Evolutionary conservation across 2,797 vertebrate species (phyloP), one percentile per base, ranked within the genome.

Genomic region (Gymnothorax javanicus): DNA sequence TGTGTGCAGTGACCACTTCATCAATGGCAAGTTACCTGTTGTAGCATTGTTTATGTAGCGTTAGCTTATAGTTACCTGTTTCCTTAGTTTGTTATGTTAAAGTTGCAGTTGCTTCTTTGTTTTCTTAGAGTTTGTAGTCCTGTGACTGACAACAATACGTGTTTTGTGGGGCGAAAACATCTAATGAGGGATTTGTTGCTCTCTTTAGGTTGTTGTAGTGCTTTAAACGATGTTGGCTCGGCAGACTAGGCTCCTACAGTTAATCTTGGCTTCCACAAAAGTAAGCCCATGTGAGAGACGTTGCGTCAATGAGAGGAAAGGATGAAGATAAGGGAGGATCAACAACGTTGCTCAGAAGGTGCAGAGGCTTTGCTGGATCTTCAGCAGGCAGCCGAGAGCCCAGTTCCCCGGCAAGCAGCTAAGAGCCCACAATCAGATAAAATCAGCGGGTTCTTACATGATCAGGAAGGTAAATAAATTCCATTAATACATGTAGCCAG

Each of bases 291-390:
- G 33, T 15, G 33, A 12, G 43, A 81, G 52, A 50, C 43, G 54
- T 81, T 15, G 43, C 43, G 23, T 81, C 33, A 6, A 81, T 4
- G 52, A 52, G 43, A 81, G 77, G 77, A 52, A 56, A 81, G 77
- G 43, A 23, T 81, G 77, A 81, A 52, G 77, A 52, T 50, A 13
- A 54, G 77, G 54, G 43, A 81, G 17, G 33, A 43, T 43, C 33
- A 43, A 43, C 33, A 43, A 43, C 33, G 52, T 15, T 6, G 33
- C 20, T 50, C 43, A 81, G 33, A 43, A 81, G 5, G 12, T 12
- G 11, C 77, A 56, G 13, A 12, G 43, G 54, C 77, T 15, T 81
- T 81, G 77, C 52, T 81, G 77, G 77, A 81, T 23, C 77, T 81
- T 50, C 3, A 23, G 15, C 11, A 81, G 77, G 12, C 8, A 52